Percentiles rank a stretch among this genome's conserved stretches.
Evolutionary conservation across 2,113 vertebrate genomes (phyloP).

Genomic region (Rhinopomastus cyanomelas): DNA sequence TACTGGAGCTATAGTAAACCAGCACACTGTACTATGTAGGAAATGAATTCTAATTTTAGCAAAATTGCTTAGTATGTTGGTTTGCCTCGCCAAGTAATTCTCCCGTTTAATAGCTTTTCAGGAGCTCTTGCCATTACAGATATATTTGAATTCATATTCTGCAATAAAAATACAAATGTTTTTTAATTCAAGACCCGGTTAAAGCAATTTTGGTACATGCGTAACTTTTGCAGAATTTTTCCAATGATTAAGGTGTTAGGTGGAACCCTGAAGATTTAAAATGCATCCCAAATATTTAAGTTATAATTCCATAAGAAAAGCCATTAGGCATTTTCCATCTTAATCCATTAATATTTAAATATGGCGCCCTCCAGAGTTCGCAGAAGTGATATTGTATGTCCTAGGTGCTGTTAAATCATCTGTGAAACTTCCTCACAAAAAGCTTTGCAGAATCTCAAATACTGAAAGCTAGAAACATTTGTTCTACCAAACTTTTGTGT

Average conservation of each 20-base stretch:
- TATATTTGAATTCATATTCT: constrained; percentile 20
- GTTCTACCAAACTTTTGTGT: background rate
- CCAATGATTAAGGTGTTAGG: background rate
- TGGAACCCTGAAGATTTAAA: constrained; percentile 8
- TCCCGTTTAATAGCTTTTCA: constrained; percentile 29
- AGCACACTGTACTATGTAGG: background rate
- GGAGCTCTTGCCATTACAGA: background rate
- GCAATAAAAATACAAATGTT: background rate
- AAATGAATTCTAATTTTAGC: constrained; percentile 48
- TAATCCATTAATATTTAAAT: constrained; percentile 15
- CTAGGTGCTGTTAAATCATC: background rate
- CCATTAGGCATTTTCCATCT: background rate
- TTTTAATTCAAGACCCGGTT: constrained; percentile 11
- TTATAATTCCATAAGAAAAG: background rate
- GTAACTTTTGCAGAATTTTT: constrained; percentile 1
- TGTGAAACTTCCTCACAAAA: background rate
- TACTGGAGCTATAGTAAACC: background rate
- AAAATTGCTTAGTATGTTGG: constrained; percentile 11
- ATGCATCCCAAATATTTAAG: background rate
- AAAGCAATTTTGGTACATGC: constrained; percentile 10
- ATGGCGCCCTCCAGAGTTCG: background rate
- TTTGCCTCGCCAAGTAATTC: constrained; percentile 13
- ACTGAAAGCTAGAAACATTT: background rate
- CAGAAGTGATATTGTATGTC: background rate
- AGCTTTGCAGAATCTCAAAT: background rate